Evolutionary conservation across 2,113 vertebrate genomes (phyloP), one percentile per base, ranked within the genome.

Genomic region (Semnornis frantzii): DNA sequence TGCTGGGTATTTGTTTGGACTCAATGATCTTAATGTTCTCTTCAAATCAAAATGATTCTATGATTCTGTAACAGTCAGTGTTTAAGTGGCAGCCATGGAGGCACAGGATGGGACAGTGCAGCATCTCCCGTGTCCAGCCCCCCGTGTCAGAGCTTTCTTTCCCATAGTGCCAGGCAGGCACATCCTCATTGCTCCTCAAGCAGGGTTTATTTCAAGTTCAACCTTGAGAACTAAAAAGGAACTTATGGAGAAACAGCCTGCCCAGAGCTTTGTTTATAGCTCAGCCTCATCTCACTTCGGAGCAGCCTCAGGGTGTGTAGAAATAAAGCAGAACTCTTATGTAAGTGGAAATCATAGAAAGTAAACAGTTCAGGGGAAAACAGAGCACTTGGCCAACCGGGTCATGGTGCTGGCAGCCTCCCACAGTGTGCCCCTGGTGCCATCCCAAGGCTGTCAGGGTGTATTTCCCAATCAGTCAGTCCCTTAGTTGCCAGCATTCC

Each of bases 191-290:
- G 39, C 7, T 18, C 58, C 27, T 89, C 44, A 68, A 73, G 60
- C 28, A 46, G 19, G 66, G 46, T 82, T 96, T 89, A 87, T 83
- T 94, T 93, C 68, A 85, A 92, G 66, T 81, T 91, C 90, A 83
- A 25, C 58, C 23, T 24, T 3, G 14, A 91, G 89, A 91, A 86
- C 62, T 64, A 15, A 64, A 84, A 83, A 81, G 8, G 55, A 91
- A 71, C 52, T 68, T 59, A 37, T 60, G 34, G 55, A 95, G 84
- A 63, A 87, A 85, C 37, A 94, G 91, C 55, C 33, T 85, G 88
- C 66, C 57, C 10, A 17, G 54, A 68, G 68, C 37, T 94, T 97
- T 95, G 92, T 96, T 97, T 94, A 94, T 64, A 94, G 75, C 62
- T 68, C 63, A 87, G 50, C 57, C 68, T 60, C 0, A 0, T 42